A percentile compares a stretch with the other conserved stretches of the same genome.
phyloP scores from a whole-genome alignment of 2,888 invertebrate genomes.

The Embidobia sp. region DNA sequence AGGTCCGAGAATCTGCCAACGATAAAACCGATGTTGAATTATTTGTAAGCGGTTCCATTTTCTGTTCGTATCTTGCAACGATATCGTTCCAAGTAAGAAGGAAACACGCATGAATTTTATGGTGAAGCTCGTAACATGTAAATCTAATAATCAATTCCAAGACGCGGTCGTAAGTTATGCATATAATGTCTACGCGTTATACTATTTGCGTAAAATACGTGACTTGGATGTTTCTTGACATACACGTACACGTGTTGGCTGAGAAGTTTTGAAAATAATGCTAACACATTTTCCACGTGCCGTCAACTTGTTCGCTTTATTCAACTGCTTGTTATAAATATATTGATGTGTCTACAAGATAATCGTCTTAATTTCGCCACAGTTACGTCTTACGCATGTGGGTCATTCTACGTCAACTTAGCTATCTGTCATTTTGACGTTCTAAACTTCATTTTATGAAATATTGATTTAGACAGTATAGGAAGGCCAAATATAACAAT shows the following conservation, averaged over 20 bases:
- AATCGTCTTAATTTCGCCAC: too few species aligned
- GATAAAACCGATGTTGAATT: constrained; percentile 56
- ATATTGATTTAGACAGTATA: too few species aligned
- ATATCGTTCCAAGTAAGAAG: constrained; percentile 64
- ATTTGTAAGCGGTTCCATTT: constrained; percentile 54
- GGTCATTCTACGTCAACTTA: too few species aligned
- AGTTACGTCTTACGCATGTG: too few species aligned
- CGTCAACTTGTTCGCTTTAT: too few species aligned
- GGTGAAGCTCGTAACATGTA: constrained; percentile 49
- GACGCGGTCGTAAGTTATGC: constrained; percentile 53
- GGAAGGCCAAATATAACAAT: too few species aligned
- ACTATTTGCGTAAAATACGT: constrained; percentile 61
- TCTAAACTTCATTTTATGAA: too few species aligned
- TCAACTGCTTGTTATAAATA: too few species aligned
- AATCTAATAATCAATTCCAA: constrained; percentile 62
- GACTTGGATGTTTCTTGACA: constrained; percentile 54
- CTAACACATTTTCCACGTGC: constrained; percentile 32
- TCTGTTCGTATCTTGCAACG: constrained; percentile 53
- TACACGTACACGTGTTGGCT: constrained; percentile 38
- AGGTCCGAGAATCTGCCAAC: constrained; percentile 56
- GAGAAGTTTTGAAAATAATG: constrained; percentile 30
- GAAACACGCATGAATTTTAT: constrained; percentile 51
- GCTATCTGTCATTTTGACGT: too few species aligned
- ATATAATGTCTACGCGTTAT: constrained; percentile 32
- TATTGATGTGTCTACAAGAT: too few species aligned